Conservation (phyloP, 2,888 invertebrate species). For the Parapristionchus giblindavisi region DNA sequence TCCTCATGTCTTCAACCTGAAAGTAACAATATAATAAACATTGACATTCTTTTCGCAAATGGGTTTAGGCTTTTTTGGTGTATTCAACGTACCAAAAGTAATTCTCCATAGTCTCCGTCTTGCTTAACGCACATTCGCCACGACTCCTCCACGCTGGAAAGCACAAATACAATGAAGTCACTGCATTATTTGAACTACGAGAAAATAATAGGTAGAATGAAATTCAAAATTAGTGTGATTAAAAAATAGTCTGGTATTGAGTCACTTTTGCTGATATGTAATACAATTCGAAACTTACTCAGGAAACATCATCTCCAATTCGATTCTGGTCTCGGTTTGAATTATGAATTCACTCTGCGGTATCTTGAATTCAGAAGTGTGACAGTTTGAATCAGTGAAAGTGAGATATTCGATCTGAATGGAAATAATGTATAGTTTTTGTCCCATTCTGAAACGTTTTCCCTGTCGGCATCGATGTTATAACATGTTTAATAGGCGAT, state of each 20-base stretch:
- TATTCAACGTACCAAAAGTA: slow-evolving; percentile 46
- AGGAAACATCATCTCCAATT: slow-evolving; percentile 57
- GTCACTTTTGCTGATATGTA: background rate
- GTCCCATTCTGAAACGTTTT: too few species aligned
- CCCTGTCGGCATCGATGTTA: too few species aligned
- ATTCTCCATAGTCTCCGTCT: slow-evolving; percentile 47
- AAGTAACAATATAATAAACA: background rate
- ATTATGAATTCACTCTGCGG: slow-evolving; percentile 53
- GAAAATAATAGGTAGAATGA: background rate
- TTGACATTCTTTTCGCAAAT: background rate
- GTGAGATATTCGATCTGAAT: slow-evolving; percentile 57
- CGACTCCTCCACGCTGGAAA: slow-evolving; percentile 52
- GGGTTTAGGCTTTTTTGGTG: background rate
- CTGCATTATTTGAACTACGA: background rate
- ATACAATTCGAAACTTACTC: slow-evolving; percentile 54
- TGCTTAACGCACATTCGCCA: slow-evolving; percentile 57
- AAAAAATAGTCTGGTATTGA: background rate
- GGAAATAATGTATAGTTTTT: too few species aligned
- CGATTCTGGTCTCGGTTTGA: slow-evolving; percentile 63
- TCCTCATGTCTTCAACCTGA: slow-evolving; percentile 58
- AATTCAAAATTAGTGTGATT: slow-evolving; percentile 13
- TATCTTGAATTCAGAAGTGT: slow-evolving; percentile 56
- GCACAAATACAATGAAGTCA: too few species aligned
- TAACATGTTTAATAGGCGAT: too few species aligned
- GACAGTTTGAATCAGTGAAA: slow-evolving; percentile 57